A percentile compares a stretch with the other conserved stretches of the same genome.
Conservation (phyloP, 2,113 vertebrate genomes). For the Scomber colias region DNA sequence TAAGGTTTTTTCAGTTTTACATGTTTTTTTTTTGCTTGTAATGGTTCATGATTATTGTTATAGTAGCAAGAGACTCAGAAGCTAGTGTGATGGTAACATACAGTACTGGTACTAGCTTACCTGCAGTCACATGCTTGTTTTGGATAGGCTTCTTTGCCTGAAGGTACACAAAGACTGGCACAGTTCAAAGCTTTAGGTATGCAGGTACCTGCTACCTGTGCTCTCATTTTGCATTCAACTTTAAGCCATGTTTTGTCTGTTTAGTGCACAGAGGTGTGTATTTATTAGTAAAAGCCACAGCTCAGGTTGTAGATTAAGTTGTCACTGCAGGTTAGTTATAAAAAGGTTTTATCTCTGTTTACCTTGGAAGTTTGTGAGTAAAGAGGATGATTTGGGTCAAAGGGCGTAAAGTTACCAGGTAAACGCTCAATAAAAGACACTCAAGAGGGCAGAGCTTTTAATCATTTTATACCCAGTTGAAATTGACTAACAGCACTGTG, state of each 20-base stretch:
- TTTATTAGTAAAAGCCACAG: neutral
- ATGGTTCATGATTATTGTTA: neutral
- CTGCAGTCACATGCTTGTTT: conserved; percentile 11
- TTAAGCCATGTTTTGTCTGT: neutral
- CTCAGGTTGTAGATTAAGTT: conserved; percentile 17
- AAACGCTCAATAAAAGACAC: conserved; percentile 16
- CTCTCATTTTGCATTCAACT: neutral
- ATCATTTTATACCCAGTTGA: neutral
- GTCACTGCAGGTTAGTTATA: conserved; percentile 1
- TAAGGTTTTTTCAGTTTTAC: neutral
- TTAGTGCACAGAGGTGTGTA: neutral
- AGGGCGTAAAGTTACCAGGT: conserved; percentile 11
- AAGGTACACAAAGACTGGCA: neutral
- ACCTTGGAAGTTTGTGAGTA: conserved; percentile 40
- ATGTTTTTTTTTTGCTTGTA: conserved; percentile 6
- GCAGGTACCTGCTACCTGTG: neutral
- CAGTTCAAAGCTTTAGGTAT: neutral
- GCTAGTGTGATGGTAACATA: neutral
- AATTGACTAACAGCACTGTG: neutral
- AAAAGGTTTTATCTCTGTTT: conserved; percentile 1
- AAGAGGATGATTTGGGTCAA: conserved; percentile 13
- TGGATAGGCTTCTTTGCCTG: conserved; percentile 6
- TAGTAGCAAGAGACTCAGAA: neutral
- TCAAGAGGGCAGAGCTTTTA: neutral
- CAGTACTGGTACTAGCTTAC: neutral